Percentiles rank a stretch among this genome's conserved stretches.
phyloP scores from a whole-genome alignment of 2,888 invertebrate genomes.

The Spodoptera exigua region DNA sequence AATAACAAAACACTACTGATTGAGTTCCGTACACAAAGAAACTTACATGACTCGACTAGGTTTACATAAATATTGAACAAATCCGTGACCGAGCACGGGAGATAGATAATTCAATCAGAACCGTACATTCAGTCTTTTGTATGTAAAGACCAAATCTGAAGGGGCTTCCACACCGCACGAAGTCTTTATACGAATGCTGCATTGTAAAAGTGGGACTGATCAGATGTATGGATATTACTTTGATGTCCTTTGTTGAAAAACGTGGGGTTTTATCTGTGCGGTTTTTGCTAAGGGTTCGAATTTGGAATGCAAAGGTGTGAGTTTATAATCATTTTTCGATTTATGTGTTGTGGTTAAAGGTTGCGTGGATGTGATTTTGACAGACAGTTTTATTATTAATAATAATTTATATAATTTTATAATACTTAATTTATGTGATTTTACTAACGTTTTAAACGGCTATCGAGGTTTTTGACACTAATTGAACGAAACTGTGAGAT shows the following conservation, averaged over 20 bases:
- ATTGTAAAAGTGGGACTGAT: conserved; percentile 55
- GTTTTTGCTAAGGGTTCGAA: neutral
- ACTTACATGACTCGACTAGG: conserved; percentile 22
- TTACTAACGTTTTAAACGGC: too few relatives aligned
- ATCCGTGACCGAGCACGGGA: conserved; percentile 69
- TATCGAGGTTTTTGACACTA: too few relatives aligned
- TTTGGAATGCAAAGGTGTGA: neutral
- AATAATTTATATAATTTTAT: too few relatives aligned
- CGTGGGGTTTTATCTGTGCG: conserved; percentile 21
- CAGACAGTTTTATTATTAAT: too few relatives aligned
- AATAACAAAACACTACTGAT: conserved; percentile 32
- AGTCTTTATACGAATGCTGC: conserved; percentile 53
- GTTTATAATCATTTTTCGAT: conserved; percentile 1
- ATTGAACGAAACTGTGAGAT: too few relatives aligned
- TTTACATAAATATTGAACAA: conserved; percentile 73
- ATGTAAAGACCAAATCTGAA: conserved; percentile 83
- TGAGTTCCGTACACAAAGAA: conserved; percentile 21
- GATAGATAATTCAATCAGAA: conserved; percentile 83
- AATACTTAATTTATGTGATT: too few relatives aligned
- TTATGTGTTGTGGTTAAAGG: neutral
- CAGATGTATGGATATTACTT: conserved; percentile 45
- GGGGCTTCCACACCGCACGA: conserved; percentile 56
- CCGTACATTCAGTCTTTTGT: conserved; percentile 83
- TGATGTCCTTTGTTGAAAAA: conserved; percentile 35
- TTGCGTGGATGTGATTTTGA: too few relatives aligned